Evolutionary conservation across 2,113 vertebrate genomes (phyloP).

Genomic region (Sylvia atricapilla): DNA sequence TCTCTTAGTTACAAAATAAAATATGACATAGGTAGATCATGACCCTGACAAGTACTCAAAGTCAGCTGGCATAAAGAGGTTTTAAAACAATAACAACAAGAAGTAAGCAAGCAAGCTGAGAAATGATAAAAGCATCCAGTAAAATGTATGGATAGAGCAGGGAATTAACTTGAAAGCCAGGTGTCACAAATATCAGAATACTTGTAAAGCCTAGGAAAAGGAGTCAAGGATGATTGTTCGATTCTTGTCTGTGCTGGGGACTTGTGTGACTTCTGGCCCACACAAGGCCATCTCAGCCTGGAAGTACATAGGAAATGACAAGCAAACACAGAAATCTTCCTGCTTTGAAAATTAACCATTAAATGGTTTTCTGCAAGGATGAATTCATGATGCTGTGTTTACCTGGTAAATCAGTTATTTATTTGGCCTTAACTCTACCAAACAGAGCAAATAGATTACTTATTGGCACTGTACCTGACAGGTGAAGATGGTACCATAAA

Average conservation of each 20-base stretch:
- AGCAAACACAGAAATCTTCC: not conserved
- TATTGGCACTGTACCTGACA: not conserved
- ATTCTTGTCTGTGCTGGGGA: not conserved
- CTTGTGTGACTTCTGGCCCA: not conserved
- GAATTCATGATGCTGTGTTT: not conserved
- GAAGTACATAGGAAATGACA: not conserved
- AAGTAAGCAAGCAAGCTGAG: not conserved
- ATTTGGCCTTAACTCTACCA: not conserved
- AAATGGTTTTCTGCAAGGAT: not conserved
- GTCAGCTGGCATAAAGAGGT: constrained; percentile 1
- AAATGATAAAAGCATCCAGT: constrained; percentile 4
- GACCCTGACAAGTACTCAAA: constrained; percentile 40
- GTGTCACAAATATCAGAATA: not conserved
- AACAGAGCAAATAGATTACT: not conserved
- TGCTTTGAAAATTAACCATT: not conserved
- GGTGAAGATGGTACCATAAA: not conserved
- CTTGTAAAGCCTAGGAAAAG: not conserved
- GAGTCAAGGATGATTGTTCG: not conserved
- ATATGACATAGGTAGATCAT: constrained; percentile 12
- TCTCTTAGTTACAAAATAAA: constrained; percentile 8
- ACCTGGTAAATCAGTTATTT: not conserved
- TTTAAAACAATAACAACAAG: constrained; percentile 11
- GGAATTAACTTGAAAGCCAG: not conserved
- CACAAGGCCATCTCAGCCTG: not conserved
- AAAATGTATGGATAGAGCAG: not conserved